Percentiles rank a stretch among this genome's conserved stretches.
These are phyloP conservation scores for Agrenia bidenticulata DNA, from an alignment of 2,888 invertebrate genomes.

Conservation along the genomic window DNA sequence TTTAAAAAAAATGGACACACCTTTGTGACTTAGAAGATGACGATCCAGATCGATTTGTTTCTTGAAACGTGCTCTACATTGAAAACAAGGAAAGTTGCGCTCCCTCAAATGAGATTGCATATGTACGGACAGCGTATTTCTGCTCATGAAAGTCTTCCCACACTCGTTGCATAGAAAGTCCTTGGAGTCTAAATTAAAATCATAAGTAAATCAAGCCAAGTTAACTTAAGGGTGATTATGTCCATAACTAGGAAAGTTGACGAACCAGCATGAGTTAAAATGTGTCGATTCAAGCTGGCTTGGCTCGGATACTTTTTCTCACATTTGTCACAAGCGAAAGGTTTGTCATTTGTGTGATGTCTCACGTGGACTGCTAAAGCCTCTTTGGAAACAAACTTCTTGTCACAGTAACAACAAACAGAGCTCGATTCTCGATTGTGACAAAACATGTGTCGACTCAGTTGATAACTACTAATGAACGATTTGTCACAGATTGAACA, in stretches of 20 bases:
- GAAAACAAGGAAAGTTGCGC: not conserved
- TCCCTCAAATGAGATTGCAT: not conserved
- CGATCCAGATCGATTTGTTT: slow-evolving; percentile 6
- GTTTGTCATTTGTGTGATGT: not conserved
- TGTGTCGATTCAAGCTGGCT: not conserved
- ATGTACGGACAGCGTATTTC: not conserved
- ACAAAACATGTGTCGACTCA: slow-evolving; percentile 21
- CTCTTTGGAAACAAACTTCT: not conserved
- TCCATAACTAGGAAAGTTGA: no score
- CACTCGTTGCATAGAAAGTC: slow-evolving; percentile 7
- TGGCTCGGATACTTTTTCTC: slow-evolving; percentile 11
- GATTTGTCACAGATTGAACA: slow-evolving; percentile 24
- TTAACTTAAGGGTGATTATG: no score
- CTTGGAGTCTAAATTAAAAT: not conserved
- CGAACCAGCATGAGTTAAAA: not conserved
- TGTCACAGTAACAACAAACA: slow-evolving; percentile 5
- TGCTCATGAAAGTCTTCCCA: slow-evolving; percentile 3
- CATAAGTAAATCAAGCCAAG: no score
- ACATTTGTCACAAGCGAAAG: slow-evolving; percentile 10
- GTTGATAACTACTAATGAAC: slow-evolving; percentile 22
- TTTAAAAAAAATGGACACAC: not conserved
- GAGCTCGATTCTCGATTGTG: not conserved
- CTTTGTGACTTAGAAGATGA: not conserved
- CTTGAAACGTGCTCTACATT: slow-evolving; percentile 4
- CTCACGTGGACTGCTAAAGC: not conserved